Percentiles rank a stretch among this genome's conserved stretches.
phyloP scores from a whole-genome alignment of 2,888 invertebrate species.

The Caenorhabditis imperialis region DNA sequence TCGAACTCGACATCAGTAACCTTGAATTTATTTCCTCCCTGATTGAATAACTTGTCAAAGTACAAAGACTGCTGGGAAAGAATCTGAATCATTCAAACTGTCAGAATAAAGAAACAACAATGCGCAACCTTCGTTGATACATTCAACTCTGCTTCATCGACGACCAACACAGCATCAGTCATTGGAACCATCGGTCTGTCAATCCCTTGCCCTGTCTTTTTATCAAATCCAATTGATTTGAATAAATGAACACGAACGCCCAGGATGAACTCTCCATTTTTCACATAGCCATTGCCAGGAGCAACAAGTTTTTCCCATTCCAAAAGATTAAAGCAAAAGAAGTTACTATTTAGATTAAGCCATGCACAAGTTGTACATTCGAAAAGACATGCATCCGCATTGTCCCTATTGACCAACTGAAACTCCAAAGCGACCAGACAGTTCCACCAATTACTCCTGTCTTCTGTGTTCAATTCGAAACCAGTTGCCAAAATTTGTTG shows the following conservation, averaged over 20 bases:
- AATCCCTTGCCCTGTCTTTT: background rate
- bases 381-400: background rate
- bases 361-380: background rate
- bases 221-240: background rate
- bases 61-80: background rate
- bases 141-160: background rate
- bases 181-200: background rate
- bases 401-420: background rate
- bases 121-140: background rate
- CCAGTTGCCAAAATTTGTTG: too few species aligned
- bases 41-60: background rate
- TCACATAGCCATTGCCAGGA: background rate
- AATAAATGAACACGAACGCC: background rate
- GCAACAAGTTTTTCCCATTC: background rate
- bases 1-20: background rate
- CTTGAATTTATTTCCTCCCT: background rate
- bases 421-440: background rate
- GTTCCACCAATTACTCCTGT: conserved; percentile 1
- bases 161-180: background rate
- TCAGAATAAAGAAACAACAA: background rate
- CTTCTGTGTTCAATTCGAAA: background rate
- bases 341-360: background rate
- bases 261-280: background rate
- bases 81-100: background rate
- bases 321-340: too few species aligned